A percentile compares a stretch with the other conserved stretches of the same genome.
phyloP scores from a whole-genome alignment of 2,113 vertebrate genomes.

The Phrynosoma blainvillii region DNA sequence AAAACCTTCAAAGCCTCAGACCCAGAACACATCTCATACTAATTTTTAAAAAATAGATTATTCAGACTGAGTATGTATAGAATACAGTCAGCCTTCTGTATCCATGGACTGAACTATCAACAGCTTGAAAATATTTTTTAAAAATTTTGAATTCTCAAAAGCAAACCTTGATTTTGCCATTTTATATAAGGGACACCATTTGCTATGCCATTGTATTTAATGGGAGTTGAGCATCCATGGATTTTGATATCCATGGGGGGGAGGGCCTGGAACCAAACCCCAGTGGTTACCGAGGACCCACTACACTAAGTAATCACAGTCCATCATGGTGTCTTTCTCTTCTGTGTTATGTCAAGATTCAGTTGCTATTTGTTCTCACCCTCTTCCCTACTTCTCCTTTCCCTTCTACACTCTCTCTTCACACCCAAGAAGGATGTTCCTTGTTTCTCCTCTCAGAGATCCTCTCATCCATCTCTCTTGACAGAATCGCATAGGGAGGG shows the following conservation, averaged over 20 bases:
- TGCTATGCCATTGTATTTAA: too few relatives aligned
- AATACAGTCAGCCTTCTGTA: too few relatives aligned
- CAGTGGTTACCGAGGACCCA: too few relatives aligned
- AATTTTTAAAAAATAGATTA: too few relatives aligned
- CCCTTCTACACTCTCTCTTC: neutral
- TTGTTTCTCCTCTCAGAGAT: neutral
- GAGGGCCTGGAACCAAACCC: too few relatives aligned
- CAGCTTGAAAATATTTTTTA: too few relatives aligned
- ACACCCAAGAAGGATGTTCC: neutral
- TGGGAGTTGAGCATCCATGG: too few relatives aligned
- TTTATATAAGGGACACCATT: too few relatives aligned
- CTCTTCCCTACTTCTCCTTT: neutral
- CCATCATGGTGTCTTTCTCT: neutral
- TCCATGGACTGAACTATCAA: too few relatives aligned
- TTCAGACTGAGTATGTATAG: neutral
- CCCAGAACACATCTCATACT: neutral
- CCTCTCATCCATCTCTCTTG: neutral
- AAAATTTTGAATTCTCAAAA: too few relatives aligned
- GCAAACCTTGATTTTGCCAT: too few relatives aligned
- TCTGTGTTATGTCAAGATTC: constrained; percentile 26
- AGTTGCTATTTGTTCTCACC: neutral
- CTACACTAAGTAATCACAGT: neutral
- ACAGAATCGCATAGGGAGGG: neutral
- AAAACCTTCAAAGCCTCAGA: neutral
- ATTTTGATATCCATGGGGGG: too few relatives aligned